A percentile compares a stretch with the other conserved stretches of the same genome.
Evolutionary conservation across 2,797 vertebrate species (phyloP).

Genomic region (Buceros bicornis): DNA sequence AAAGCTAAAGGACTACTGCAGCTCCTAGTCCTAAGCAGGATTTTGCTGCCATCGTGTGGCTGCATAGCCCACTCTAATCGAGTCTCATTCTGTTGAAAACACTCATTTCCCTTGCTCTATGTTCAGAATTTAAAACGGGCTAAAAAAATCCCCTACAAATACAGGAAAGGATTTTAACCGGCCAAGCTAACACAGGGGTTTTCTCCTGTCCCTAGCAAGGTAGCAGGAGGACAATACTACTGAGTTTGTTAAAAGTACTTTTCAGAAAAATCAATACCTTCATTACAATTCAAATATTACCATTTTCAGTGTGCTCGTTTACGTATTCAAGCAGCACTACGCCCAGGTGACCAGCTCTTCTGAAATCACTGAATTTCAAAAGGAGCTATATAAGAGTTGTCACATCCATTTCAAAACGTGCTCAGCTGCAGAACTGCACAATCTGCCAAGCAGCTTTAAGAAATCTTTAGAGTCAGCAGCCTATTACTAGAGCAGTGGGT

Average conservation of each 20-base stretch:
- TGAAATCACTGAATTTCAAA: background rate
- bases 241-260: background rate
- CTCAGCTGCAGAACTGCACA: background rate
- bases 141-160: background rate
- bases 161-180: background rate
- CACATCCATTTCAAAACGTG: background rate
- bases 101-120: background rate
- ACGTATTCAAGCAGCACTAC: background rate
- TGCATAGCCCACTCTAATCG: background rate
- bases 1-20: background rate
- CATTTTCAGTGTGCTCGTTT: background rate
- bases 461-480: slow-evolving; percentile 7
- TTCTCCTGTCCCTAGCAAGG: background rate
- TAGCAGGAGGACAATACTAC: background rate
- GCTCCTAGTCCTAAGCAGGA: background rate
- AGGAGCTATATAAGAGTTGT: background rate
- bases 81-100: background rate
- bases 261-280: background rate
- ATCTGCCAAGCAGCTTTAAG: background rate
- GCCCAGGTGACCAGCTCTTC: background rate
- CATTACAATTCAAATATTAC: background rate
- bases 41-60: slow-evolving; percentile 77
- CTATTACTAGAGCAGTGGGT: slow-evolving; percentile 20
- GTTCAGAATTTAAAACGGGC: background rate
- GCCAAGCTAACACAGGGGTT: background rate